Percentiles rank a stretch among this genome's conserved stretches.
phyloP scores from a whole-genome alignment of 2,888 invertebrate genomes.

The Pollenia labialis region DNA sequence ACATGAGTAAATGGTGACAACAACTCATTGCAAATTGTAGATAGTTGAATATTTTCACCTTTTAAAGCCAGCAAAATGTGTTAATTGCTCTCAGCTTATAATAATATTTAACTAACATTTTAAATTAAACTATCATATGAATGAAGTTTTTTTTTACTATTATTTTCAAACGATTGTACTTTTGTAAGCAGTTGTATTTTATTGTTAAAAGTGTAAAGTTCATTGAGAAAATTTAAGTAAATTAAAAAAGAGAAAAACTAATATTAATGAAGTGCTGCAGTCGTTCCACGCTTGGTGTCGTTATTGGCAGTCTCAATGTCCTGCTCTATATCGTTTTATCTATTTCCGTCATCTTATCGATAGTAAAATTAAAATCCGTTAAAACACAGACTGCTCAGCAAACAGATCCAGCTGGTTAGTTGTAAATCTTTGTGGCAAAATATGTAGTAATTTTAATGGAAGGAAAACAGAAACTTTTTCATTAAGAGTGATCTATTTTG shows the following conservation, averaged over 20 bases:
- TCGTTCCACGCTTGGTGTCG: constrained; percentile 41
- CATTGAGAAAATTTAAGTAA: neutral
- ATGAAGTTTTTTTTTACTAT: no score
- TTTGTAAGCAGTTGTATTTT: neutral
- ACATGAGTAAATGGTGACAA: no score
- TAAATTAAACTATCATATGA: no score
- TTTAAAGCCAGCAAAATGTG: no score
- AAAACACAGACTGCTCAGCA: neutral
- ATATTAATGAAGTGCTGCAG: constrained; percentile 36
- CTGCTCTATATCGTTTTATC: neutral
- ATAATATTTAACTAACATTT: no score
- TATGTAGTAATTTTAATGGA: no score
- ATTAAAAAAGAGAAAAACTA: neutral
- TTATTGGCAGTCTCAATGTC: constrained; percentile 15
- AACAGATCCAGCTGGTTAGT: neutral
- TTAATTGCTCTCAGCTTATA: no score
- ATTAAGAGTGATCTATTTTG: no score
- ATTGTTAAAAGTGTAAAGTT: neutral
- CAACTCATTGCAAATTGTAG: no score
- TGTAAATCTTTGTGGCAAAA: neutral
- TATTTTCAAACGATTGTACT: no score
- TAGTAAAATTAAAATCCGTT: neutral
- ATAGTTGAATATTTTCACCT: no score
- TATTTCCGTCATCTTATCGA: neutral
- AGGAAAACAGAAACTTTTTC: no score